These are phyloP conservation scores for Urosaurus nigricauda DNA, from an alignment of 2,797 vertebrate genomes.

Conservation along the genomic window DNA sequence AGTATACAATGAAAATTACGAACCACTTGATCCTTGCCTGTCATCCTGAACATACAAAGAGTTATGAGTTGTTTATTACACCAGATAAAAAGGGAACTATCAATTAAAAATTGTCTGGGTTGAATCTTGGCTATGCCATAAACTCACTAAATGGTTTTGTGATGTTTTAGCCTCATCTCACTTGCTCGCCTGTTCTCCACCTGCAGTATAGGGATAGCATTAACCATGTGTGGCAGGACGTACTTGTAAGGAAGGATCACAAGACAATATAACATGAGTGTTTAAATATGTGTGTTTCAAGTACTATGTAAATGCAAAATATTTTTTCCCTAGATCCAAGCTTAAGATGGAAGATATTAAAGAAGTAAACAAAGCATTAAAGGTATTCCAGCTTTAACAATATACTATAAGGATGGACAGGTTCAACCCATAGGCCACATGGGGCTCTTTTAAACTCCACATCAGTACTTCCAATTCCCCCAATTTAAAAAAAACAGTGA, in stretches of 20 bases:
- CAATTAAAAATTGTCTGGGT: background rate
- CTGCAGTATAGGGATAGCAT: background rate
- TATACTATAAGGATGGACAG: too few species aligned
- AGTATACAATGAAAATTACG: too few species aligned
- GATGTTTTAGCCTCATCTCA: background rate
- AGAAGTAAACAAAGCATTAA: conserved; percentile 98
- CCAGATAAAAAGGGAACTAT: background rate
- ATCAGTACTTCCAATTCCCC: too few species aligned
- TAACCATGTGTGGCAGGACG: background rate
- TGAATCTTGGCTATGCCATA: background rate
- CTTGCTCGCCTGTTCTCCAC: background rate
- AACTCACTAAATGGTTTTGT: background rate
- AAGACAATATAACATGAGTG: background rate
- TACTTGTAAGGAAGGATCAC: background rate
- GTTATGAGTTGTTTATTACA: too few species aligned
- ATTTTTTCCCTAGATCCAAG: conserved; percentile 87
- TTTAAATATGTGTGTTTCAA: background rate
- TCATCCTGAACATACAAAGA: too few species aligned
- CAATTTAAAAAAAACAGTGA: too few species aligned
- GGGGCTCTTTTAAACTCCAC: too few species aligned
- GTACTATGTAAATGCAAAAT: background rate
- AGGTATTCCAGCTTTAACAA: conserved; percentile 81
- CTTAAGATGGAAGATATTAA: conserved; percentile 99
- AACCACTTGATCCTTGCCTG: too few species aligned
- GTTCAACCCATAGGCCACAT: too few species aligned